Conservation (phyloP, 2,113 vertebrate species). For the Colossoma macropomum region DNA sequence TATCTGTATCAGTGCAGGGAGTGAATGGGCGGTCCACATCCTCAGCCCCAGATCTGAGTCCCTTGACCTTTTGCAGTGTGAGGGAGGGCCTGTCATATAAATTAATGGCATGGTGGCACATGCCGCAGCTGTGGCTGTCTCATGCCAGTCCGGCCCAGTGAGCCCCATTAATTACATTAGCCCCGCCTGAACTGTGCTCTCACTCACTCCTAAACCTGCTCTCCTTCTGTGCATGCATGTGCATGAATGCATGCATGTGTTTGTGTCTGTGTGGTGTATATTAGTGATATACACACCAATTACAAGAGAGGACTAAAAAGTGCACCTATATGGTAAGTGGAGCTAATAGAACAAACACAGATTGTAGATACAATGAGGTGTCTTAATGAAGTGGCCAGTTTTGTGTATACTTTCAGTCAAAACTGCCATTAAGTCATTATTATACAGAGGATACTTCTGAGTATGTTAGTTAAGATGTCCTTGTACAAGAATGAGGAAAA, state of each 20-base stretch:
- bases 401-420: too few relatives aligned
- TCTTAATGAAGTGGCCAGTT: too few relatives aligned
- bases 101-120: slow-evolving; percentile 47
- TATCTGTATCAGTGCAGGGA: background rate
- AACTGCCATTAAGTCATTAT: too few relatives aligned
- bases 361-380: too few relatives aligned
- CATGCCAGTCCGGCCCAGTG: slow-evolving; percentile 44
- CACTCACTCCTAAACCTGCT: slow-evolving; percentile 16
- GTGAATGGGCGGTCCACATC: background rate
- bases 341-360: too few relatives aligned
- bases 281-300: too few relatives aligned
- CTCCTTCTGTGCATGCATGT: background rate
- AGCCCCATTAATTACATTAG: slow-evolving; percentile 58
- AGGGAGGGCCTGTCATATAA: slow-evolving; percentile 50
- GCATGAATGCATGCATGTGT: background rate
- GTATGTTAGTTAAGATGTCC: too few relatives aligned
- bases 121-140: slow-evolving; percentile 42
- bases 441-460: too few relatives aligned
- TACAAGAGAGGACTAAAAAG: too few relatives aligned
- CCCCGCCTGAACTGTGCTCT: slow-evolving; percentile 43
- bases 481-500: too few relatives aligned
- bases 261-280: background rate
- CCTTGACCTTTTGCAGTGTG: slow-evolving; percentile 43
- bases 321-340: too few relatives aligned
- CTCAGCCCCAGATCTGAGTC: slow-evolving; percentile 29